Base-by-base conservation (phyloP, 2,797 vertebrate species). In the Sorex maritimensis region DNA sequence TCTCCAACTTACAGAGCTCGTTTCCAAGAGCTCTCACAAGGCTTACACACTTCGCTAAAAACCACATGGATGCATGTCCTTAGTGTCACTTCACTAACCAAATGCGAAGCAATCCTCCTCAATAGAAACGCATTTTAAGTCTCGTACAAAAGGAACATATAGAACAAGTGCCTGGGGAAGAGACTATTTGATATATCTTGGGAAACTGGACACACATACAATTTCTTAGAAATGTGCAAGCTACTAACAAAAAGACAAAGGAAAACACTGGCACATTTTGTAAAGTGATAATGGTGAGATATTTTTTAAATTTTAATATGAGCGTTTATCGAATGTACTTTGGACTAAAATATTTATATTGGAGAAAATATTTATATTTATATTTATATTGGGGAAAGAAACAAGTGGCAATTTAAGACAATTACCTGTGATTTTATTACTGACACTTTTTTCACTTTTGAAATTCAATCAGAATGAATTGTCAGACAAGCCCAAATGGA, bases 21-120 rank as follows among this genome's bases (percentile, higher is more conserved):
- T 92, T 90, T 88, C 86, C n/a, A 67, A 79, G 80, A 83, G 81
- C 80, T 74, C 9, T 15, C 11, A 11, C 49, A 77, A 78, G 55
- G 73, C 52, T 94, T 81, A 26, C 49, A 87, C 72, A 75, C 46
- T 81, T 55, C 1, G 0, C 75, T 93, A 77, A 95, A 58, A 34
- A 63, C n/a, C 19, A 34, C 55, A 28, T 24, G n/a, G 77, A 78
- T 67, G 75, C 69, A 41, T 28, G 17, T n/a, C 81, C 52, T 77
- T 68, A 41, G n/a, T 30, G 73, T 93, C 75, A 74, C 72, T 38
- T 95, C 88, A 83, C 75, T 88, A 55, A 87, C 71, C 74, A 93
- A 82, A 86, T 63, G 26, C 91, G 81, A 84, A 75, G 26, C 30
- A 44, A 58, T 92, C 65, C 81, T 55, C 17, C 19, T 24, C 34